Base-by-base conservation (phyloP, 2,113 vertebrate species). In the Micromys minutus region DNA sequence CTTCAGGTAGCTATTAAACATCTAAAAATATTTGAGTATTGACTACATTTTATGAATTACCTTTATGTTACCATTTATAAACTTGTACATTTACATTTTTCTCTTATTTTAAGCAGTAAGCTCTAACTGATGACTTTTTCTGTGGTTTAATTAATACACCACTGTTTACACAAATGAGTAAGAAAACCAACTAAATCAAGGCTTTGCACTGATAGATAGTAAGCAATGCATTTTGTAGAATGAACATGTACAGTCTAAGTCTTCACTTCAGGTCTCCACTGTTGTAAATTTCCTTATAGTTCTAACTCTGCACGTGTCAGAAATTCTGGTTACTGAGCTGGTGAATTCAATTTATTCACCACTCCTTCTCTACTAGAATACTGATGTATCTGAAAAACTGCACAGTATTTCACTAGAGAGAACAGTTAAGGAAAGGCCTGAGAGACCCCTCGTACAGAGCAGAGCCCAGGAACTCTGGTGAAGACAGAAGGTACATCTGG, bases 341-440 rank as follows among this genome's bases (percentile, higher is more conserved):
- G 94, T 96, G 93, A 96, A 97, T 97, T 91, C 90, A 93, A 80
- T 96, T 94, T 97, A 93, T 97, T 88, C 93, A 7, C 95, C 97
- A 69, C 96, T 96, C 97, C 98, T 97, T 96, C 95, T 97, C 96
- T 98, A 0, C 97, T 97, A 96, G 97, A 98, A 89, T 93, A 94
- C 88, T 81, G 93, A 93, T 93, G 87, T 69, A 97, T 91, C 97
- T 72, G 5, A 57, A 89, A 94, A 15, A 36, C 91, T n/a, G 39
- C 72, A 96, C 57, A 92, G 52, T 84, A 52, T 80, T 94, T 97
- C 95, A 84, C 77, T 85, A 93, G 96, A 0, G 36, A 94, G 87
- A 97, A 87, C 7, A 71, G 88, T 97, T 89, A 96, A 72, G 50
- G 42, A 89, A 92, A 95, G 85, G 83, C 91, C 81, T 96, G 92